phyloP scores from a whole-genome alignment of 2,113 vertebrate species.

The Columba janthina region DNA sequence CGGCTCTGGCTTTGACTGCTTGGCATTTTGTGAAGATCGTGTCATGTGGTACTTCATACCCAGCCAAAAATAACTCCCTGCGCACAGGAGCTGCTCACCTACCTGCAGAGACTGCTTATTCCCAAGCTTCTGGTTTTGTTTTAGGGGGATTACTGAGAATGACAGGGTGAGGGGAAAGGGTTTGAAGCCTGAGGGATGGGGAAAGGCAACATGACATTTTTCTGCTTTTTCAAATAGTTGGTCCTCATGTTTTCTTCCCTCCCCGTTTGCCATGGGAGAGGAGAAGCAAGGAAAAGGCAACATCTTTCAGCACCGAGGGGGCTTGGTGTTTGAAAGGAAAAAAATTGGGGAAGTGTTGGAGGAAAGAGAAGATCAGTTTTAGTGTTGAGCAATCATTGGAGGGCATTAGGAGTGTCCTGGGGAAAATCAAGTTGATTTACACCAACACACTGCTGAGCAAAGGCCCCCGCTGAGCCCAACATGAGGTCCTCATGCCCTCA shows the following conservation, averaged over 20 bases:
- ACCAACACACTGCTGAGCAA: not conserved
- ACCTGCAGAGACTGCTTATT: not conserved
- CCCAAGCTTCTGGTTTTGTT: not conserved
- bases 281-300: not conserved
- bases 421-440: not conserved
- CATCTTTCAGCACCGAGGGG: not conserved
- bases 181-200: not conserved
- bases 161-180: not conserved
- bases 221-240: not conserved
- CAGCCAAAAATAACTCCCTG: slow-evolving; percentile 41
- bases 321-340: not conserved
- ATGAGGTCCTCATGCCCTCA: not conserved
- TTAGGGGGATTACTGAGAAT: not conserved
- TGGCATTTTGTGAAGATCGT: slow-evolving; percentile 50
- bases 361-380: not conserved
- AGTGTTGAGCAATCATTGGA: not conserved
- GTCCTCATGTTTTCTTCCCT: not conserved
- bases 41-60: not conserved
- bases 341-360: not conserved
- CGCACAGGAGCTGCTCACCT: not conserved
- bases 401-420: not conserved
- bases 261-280: not conserved
- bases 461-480: not conserved
- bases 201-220: not conserved
- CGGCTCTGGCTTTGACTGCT: slow-evolving; percentile 21